These are phyloP conservation scores for Lagodon rhomboides DNA, from an alignment of 2,797 vertebrate species.

Conservation along the genomic window DNA sequence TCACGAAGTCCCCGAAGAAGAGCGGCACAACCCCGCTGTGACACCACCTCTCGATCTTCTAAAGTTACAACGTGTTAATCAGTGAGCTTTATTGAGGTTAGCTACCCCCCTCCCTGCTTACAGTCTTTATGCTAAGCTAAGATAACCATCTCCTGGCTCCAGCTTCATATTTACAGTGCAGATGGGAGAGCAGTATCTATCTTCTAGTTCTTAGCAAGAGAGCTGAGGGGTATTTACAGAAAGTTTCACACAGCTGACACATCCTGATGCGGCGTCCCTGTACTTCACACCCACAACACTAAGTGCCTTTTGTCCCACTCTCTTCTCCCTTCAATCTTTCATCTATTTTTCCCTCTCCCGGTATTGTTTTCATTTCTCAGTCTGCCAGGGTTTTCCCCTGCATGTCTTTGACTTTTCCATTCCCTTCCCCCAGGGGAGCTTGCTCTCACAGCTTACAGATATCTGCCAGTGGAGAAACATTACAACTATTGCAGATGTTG, in stretches of 20 bases:
- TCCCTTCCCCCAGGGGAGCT: constrained; percentile 74
- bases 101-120: background rate
- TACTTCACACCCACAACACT: constrained; percentile 67
- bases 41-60: background rate
- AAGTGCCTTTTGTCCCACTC: constrained; percentile 72
- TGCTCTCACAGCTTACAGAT: constrained; percentile 84
- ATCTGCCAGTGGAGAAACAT: constrained; percentile 85
- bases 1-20: background rate
- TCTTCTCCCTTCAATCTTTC: constrained; percentile 77
- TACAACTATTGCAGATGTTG: constrained; percentile 90
- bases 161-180: background rate
- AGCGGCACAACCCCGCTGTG: background rate
- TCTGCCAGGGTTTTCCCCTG: constrained; percentile 85
- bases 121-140: constrained; percentile 25
- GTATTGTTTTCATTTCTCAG: constrained; percentile 86
- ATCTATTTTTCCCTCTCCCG: constrained; percentile 78
- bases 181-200: background rate
- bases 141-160: background rate
- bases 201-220: background rate
- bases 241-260: constrained; percentile 11
- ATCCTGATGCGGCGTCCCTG: constrained; percentile 41
- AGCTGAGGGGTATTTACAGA: background rate
- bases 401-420: constrained; percentile 82
- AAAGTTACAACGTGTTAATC: background rate
- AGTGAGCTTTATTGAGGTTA: constrained; percentile 1